A percentile compares a stretch with the other conserved stretches of the same genome.
These are phyloP conservation scores for Scaptomyza montana DNA, from an alignment of 1,140 invertebrate genomes.

Conservation along the genomic window DNA sequence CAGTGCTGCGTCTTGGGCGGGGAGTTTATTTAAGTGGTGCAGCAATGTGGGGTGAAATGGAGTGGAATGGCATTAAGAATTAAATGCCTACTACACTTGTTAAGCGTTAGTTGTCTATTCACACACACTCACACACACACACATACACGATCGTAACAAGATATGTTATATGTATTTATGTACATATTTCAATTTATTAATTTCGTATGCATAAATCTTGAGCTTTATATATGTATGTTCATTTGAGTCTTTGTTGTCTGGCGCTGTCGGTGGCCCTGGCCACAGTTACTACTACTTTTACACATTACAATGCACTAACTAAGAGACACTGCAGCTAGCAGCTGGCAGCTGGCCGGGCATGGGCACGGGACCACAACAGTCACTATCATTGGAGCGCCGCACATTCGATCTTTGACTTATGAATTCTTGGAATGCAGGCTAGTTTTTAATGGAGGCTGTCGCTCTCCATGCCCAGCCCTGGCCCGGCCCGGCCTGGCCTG, in stretches of 20 bases:
- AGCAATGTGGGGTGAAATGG: not conserved
- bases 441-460: conserved; percentile 75
- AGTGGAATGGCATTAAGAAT: conserved; percentile 41
- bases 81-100: conserved; percentile 68
- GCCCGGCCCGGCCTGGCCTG: not conserved
- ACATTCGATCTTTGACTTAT: conserved; percentile 82
- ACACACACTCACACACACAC: not conserved
- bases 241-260: conserved; percentile 77
- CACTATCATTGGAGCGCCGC: conserved; percentile 65
- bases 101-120: conserved; percentile 56
- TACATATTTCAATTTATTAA: conserved; percentile 76
- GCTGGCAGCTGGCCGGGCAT: not conserved
- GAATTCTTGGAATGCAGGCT: conserved; percentile 81
- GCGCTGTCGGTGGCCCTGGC: conserved; percentile 63
- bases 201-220: conserved; percentile 80
- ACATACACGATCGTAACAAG: too few relatives aligned
- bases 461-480: conserved; percentile 11
- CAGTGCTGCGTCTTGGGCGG: not conserved
- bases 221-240: conserved; percentile 31
- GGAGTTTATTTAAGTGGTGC: not conserved
- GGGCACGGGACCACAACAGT: conserved; percentile 2
- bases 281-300: conserved; percentile 8
- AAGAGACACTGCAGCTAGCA: conserved; percentile 14
- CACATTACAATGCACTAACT: conserved; percentile 41
- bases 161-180: conserved; percentile 5